phyloP scores from a whole-genome alignment of 2,113 vertebrate species.

The Meriones unguiculatus region DNA sequence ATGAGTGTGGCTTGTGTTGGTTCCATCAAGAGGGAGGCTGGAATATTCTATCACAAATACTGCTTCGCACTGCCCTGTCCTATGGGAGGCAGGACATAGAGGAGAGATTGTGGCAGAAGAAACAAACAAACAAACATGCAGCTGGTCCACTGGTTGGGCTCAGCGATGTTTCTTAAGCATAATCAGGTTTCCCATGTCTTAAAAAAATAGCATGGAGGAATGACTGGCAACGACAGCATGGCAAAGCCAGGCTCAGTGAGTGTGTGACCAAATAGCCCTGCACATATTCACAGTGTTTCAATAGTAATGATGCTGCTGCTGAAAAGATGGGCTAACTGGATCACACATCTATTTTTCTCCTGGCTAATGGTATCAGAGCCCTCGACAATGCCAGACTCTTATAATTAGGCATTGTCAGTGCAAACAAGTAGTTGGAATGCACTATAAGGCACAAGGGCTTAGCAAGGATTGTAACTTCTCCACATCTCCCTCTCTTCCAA shows the following conservation, averaged over 20 bases:
- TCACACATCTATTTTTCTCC: neutral
- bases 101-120: constrained; percentile 4
- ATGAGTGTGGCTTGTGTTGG: neutral
- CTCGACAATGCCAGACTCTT: neutral
- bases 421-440: neutral
- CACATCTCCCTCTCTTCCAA: constrained; percentile 22
- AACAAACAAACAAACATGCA: neutral
- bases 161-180: neutral
- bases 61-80: neutral
- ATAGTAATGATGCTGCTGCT: neutral
- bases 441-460: constrained; percentile 11
- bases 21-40: neutral
- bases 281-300: neutral
- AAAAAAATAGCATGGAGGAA: neutral
- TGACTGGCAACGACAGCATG: neutral
- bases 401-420: constrained; percentile 18
- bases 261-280: neutral
- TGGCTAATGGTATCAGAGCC: constrained; percentile 15
- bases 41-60: neutral
- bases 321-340: neutral
- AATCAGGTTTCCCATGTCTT: neutral
- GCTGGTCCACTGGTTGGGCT: neutral
- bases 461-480: constrained; percentile 42
- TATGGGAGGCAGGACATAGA: neutral
- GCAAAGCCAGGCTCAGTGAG: neutral